Evolutionary conservation across 1,140 invertebrate species (phyloP).

Genomic region (Maconellicoccus hirsutus): DNA sequence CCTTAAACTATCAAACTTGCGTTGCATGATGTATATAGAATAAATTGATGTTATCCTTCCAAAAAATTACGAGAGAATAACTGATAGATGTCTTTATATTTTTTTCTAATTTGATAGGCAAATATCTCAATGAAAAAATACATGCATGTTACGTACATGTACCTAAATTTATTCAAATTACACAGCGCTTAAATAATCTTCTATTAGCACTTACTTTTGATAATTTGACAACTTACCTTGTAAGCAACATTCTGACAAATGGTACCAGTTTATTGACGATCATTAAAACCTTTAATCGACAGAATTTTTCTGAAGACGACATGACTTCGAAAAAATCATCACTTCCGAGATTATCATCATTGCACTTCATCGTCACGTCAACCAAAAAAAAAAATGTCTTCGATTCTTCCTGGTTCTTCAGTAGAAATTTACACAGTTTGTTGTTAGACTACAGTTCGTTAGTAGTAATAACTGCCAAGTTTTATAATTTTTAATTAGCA

Average conservation of each 20-base stretch:
- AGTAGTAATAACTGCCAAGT: background rate
- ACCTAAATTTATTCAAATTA: no score
- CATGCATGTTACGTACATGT: no score
- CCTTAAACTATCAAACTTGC: no score
- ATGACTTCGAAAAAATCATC: background rate
- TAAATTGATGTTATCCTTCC: no score
- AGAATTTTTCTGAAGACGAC: background rate
- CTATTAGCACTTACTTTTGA: no score
- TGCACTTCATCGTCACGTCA: background rate
- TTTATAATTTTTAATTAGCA: no score
- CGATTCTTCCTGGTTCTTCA: background rate
- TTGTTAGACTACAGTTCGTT: background rate
- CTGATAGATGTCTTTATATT: no score
- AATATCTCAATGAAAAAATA: no score
- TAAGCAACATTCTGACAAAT: background rate
- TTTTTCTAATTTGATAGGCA: no score
- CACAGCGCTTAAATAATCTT: no score
- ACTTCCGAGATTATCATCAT: background rate
- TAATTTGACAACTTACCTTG: background rate
- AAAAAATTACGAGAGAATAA: no score
- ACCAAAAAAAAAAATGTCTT: background rate
- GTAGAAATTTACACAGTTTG: background rate
- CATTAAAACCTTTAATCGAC: background rate
- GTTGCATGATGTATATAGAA: no score
- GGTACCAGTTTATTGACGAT: background rate